These are phyloP conservation scores for Blomia tropicalis DNA, from an alignment of 2,888 invertebrate genomes.

Conservation along the genomic window DNA sequence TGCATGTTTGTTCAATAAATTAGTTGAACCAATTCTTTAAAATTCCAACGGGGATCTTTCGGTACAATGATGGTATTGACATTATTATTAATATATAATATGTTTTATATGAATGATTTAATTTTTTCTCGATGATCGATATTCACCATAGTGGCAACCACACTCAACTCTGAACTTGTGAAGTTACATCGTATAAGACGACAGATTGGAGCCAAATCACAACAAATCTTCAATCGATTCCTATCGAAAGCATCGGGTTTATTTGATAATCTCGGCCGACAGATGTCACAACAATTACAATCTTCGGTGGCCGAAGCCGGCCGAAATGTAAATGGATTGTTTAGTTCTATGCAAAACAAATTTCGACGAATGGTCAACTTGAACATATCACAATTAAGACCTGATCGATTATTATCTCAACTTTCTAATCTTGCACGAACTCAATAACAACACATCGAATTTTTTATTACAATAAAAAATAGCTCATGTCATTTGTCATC, in stretches of 20 bases:
- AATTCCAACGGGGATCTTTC: too few relatives aligned
- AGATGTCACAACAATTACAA: background rate
- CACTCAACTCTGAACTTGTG: too few relatives aligned
- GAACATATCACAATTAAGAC: background rate
- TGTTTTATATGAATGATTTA: too few relatives aligned
- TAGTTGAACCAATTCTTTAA: too few relatives aligned
- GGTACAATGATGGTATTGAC: too few relatives aligned
- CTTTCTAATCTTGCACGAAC: background rate
- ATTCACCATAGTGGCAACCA: background rate
- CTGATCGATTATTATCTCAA: background rate
- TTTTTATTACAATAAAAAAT: too few relatives aligned
- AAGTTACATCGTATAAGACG: background rate
- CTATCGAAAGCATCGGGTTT: background rate
- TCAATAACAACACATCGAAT: background rate
- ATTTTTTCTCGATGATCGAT: background rate
- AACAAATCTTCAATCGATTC: background rate
- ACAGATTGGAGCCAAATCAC: background rate
- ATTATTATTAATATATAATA: too few relatives aligned
- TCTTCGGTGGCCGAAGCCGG: background rate
- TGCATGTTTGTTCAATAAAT: too few relatives aligned
- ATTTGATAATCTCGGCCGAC: constrained; percentile 4
- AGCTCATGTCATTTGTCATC: too few relatives aligned
- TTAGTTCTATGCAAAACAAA: background rate
- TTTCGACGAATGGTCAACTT: background rate
- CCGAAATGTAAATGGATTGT: background rate